Percentiles rank a stretch among this genome's conserved stretches.
These are phyloP conservation scores for Spea hammondii DNA, from an alignment of 2,797 vertebrate species.

Conservation along the genomic window DNA sequence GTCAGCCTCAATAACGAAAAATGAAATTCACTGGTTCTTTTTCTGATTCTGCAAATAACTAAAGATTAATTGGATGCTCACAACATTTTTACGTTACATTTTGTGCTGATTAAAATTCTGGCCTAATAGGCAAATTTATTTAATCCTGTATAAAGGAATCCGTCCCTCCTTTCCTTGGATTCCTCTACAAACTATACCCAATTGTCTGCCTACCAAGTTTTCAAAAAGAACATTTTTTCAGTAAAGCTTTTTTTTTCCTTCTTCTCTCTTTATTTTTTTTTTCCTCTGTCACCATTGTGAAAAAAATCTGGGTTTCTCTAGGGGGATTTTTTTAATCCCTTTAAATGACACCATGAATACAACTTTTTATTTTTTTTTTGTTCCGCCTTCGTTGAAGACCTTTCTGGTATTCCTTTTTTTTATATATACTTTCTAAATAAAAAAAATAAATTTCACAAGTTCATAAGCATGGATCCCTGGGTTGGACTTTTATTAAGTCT, in stretches of 20 bases:
- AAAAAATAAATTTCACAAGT: constrained; percentile 58
- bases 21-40: too few species aligned
- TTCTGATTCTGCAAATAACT: too few species aligned
- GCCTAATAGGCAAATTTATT: constrained; percentile 27
- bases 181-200: constrained; percentile 52
- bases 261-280: neutral
- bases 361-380: constrained; percentile 43
- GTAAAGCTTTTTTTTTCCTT: neutral
- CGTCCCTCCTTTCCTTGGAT: constrained; percentile 46
- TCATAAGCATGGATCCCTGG: constrained; percentile 63
- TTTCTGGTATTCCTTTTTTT: constrained; percentile 50
- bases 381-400: constrained; percentile 53
- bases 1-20: too few species aligned
- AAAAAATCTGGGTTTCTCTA: constrained; percentile 39
- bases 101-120: constrained; percentile 15
- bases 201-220: constrained; percentile 57
- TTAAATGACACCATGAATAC: constrained; percentile 51
- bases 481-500: constrained; percentile 75
- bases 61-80: too few species aligned
- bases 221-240: constrained; percentile 52
- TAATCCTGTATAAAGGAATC: constrained; percentile 40
- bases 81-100: constrained; percentile 1
- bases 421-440: constrained; percentile 48
- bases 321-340: constrained; percentile 42
- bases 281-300: constrained; percentile 34